Conservation (phyloP, 2,797 vertebrate genomes). For the Anabas testudineus region DNA sequence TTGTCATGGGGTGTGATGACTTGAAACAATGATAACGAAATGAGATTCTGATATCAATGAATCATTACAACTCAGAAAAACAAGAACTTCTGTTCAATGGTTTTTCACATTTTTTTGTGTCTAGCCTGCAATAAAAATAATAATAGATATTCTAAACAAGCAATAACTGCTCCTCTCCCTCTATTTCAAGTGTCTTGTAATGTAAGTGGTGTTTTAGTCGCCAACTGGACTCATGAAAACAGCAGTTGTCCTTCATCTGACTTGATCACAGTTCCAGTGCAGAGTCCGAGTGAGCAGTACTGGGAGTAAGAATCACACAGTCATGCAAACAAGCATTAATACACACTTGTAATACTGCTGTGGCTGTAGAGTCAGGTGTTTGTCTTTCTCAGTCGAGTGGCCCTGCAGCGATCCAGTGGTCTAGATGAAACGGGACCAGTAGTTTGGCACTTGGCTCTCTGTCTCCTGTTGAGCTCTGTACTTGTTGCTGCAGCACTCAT, state of each 20-base stretch:
- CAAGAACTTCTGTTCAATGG: background rate
- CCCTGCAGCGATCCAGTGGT: constrained; percentile 87
- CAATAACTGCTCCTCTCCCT: constrained; percentile 12
- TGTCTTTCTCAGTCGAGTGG: constrained; percentile 82
- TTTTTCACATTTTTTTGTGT: too few relatives aligned
- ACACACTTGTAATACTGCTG: background rate
- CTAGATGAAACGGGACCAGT: constrained; percentile 90
- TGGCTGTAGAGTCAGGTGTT: constrained; percentile 3
- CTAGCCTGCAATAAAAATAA: too few relatives aligned
- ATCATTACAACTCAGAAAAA: too few relatives aligned
- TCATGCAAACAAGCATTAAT: background rate
- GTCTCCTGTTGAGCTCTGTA: constrained; percentile 90
- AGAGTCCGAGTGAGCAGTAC: constrained; percentile 93
- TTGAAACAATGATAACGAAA: background rate
- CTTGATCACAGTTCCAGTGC: constrained; percentile 63
- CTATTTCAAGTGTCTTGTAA: constrained; percentile 79
- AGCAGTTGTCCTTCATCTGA: constrained; percentile 78
- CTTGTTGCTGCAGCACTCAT: constrained; percentile 87
- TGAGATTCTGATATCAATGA: background rate
- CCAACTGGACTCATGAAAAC: constrained; percentile 85
- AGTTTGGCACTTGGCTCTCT: constrained; percentile 96
- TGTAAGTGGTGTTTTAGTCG: constrained; percentile 52
- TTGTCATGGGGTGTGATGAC: background rate
- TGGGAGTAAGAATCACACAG: constrained; percentile 90
- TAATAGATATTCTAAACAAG: background rate